phyloP scores from a whole-genome alignment of 2,888 invertebrate genomes.

The Drosophila infuscata region DNA sequence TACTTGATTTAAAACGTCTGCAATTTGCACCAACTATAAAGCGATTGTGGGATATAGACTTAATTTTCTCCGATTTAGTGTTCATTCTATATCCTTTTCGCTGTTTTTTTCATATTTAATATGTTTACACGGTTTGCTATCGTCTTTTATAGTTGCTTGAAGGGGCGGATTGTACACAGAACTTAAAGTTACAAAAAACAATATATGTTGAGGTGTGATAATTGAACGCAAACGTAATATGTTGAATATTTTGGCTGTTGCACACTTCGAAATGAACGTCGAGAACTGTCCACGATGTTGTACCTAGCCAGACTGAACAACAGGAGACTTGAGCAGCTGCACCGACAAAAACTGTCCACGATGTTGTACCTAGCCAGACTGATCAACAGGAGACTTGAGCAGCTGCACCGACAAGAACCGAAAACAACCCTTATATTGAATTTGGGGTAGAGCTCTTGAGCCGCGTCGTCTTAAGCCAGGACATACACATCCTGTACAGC shows the following conservation, averaged over 20 bases:
- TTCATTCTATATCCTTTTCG: slow-evolving; percentile 28
- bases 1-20: slow-evolving; percentile 24
- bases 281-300: slow-evolving; percentile 30
- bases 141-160: background rate
- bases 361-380: slow-evolving; percentile 46
- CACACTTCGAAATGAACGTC: background rate
- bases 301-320: slow-evolving; percentile 58
- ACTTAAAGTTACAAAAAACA: background rate
- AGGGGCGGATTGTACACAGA: background rate
- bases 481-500: background rate
- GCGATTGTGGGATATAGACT: slow-evolving; percentile 27
- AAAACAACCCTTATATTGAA: slow-evolving; percentile 34
- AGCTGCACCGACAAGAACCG: background rate
- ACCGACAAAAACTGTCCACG: slow-evolving; percentile 18
- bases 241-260: slow-evolving; percentile 2
- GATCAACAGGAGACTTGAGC: slow-evolving; percentile 41
- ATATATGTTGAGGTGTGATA: background rate
- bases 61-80: slow-evolving; percentile 28
- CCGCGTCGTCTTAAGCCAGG: background rate
- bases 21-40: slow-evolving; percentile 27
- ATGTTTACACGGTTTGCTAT: background rate
- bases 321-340: background rate
- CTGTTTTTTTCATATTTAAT: slow-evolving; percentile 38
- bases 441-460: slow-evolving; percentile 13
- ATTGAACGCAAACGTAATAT: slow-evolving; percentile 8